These are phyloP conservation scores for Branchipolynoe longqiensis DNA, from an alignment of 2,888 invertebrate genomes.

Conservation along the genomic window DNA sequence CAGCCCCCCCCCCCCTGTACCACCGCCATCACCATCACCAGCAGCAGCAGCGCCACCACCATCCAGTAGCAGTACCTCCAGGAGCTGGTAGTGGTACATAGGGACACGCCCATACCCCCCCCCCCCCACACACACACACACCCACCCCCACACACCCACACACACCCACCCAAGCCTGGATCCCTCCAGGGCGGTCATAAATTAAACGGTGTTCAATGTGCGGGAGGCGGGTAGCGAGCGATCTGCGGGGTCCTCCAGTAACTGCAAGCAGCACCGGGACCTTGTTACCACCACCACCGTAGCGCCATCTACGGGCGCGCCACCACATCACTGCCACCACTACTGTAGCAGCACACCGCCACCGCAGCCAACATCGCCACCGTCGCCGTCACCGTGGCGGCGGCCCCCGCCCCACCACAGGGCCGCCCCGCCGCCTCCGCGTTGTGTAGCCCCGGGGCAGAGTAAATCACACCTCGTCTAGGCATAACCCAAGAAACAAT, in stretches of 20 bases:
- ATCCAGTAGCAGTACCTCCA: too few relatives aligned
- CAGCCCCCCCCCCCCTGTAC: too few relatives aligned
- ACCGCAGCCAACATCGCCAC: background rate
- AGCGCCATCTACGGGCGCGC: background rate
- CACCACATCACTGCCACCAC: conserved; percentile 8
- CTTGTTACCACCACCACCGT: conserved; percentile 20
- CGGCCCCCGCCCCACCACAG: too few relatives aligned
- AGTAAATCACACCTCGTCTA: conserved; percentile 14
- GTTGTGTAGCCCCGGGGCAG: conserved; percentile 7
- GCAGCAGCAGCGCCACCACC: too few relatives aligned
- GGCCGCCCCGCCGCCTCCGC: background rate
- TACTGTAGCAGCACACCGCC: background rate
- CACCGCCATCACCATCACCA: too few relatives aligned
- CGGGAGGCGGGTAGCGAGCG: background rate
- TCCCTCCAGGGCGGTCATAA: conserved; percentile 18
- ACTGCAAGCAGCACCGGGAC: background rate
- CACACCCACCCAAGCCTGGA: background rate
- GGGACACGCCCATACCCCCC: background rate
- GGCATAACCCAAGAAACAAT: conserved; percentile 23
- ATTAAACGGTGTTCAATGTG: conserved; percentile 27
- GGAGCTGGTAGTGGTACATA: background rate
- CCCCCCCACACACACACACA: background rate
- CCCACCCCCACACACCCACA: background rate
- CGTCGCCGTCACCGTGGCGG: background rate
- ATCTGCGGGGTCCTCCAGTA: background rate